phyloP scores from a whole-genome alignment of 2,888 invertebrate genomes.

The Oxyteleia sp. region DNA sequence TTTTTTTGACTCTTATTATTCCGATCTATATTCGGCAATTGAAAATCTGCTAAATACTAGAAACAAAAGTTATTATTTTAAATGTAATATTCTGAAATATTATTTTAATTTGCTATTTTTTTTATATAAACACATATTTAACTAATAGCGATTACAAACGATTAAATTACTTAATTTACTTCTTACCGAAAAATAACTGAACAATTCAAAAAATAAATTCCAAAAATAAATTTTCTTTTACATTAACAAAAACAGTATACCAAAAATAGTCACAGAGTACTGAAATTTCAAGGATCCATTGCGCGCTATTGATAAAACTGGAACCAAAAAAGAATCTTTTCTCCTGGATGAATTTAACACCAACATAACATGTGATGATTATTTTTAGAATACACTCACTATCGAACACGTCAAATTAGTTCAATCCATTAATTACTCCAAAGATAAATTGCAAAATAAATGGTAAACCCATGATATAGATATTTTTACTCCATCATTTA shows the following conservation, averaged over 20 bases:
- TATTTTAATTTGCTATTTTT: no score
- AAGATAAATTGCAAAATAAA: neutral
- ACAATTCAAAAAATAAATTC: no score
- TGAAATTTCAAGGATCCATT: constrained; percentile 11
- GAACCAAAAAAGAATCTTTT: constrained; percentile 11
- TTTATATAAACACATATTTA: no score
- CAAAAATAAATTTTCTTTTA: no score
- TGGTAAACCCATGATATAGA: neutral
- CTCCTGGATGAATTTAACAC: constrained; percentile 7
- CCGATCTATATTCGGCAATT: no score
- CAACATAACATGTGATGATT: constrained; percentile 9
- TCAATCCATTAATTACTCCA: neutral
- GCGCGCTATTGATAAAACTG: neutral
- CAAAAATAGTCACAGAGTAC: constrained; percentile 31
- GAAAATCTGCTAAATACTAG: no score
- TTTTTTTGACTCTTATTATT: no score
- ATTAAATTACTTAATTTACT: no score
- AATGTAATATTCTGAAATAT: no score
- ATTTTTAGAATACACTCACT: constrained; percentile 6
- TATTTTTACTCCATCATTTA: neutral
- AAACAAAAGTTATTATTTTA: no score
- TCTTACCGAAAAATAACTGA: no score
- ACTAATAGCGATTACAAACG: no score
- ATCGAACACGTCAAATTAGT: neutral
- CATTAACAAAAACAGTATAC: constrained; percentile 3